A percentile compares a stretch with the other conserved stretches of the same genome.
Evolutionary conservation across 2,113 vertebrate genomes (phyloP).

Genomic region (Chamaetylas fuelleborni): DNA sequence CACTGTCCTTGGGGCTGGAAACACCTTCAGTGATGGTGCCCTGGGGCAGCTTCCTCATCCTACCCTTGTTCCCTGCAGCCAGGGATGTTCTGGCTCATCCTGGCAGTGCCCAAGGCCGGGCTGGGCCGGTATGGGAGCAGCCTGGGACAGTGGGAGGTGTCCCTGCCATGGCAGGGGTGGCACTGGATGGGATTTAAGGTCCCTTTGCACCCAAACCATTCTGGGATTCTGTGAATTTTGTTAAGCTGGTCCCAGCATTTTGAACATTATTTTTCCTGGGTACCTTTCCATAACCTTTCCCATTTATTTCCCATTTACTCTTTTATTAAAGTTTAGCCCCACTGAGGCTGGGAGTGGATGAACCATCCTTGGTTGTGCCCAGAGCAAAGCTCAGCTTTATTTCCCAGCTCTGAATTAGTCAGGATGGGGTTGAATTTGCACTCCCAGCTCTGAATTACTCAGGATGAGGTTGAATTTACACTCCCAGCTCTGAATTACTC

Average conservation of each 20-base stretch:
- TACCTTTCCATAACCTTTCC: neutral
- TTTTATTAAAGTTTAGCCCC: neutral
- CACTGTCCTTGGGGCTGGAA: neutral
- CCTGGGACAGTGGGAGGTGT: neutral
- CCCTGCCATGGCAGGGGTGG: neutral
- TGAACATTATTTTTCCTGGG: neutral
- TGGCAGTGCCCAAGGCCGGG: neutral
- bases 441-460: neutral
- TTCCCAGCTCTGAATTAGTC: neutral
- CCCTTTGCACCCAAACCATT: neutral
- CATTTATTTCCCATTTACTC: neutral
- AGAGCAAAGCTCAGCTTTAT: neutral
- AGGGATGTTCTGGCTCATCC: neutral
- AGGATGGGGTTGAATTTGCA: neutral
- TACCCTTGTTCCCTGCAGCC: neutral
- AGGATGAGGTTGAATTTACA: neutral
- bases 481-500: neutral
- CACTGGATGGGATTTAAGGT: neutral
- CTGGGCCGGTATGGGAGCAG: neutral
- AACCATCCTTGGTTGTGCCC: neutral
- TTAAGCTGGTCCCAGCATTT: neutral
- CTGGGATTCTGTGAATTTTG: neutral
- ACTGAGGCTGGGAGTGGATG: neutral
- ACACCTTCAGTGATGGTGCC: accelerated
- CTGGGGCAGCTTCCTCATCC: neutral